phyloP scores from a whole-genome alignment of 37 sponge, comb jelly and placozoan genomes.

The Halichondria panicea region DNA sequence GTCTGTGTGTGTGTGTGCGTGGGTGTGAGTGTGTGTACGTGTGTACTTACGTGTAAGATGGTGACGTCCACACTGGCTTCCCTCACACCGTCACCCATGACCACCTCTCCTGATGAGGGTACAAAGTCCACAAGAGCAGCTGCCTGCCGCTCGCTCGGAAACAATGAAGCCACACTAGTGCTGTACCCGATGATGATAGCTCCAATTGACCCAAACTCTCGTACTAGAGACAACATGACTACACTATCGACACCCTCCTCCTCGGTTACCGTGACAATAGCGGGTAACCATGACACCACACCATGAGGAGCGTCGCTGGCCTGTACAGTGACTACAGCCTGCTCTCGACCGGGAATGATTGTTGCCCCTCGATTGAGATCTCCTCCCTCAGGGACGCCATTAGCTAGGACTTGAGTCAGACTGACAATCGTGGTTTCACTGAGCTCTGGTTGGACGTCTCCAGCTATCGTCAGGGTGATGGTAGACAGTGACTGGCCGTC shows the following conservation, averaged over 20 bases:
- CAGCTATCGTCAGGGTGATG: conserved; percentile 42
- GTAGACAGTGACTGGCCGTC: conserved; percentile 37
- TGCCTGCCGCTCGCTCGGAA: conserved; percentile 16
- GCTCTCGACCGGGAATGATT: conserved; percentile 23
- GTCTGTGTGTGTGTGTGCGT: no score
- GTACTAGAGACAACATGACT: conserved; percentile 57
- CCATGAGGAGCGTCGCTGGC: conserved; percentile 91
- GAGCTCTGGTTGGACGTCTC: conserved; percentile 76
- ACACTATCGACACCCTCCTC: conserved; percentile 35
- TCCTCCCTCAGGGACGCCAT: conserved; percentile 60
- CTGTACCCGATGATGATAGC: conserved; percentile 52
- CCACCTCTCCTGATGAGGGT: conserved; percentile 20
- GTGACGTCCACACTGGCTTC: conserved; percentile 44
- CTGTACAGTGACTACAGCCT: conserved; percentile 68
- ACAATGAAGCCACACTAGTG: conserved; percentile 7
- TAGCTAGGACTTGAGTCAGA: conserved; percentile 48
- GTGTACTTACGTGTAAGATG: conserved; percentile 57
- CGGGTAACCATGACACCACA: conserved; percentile 51
- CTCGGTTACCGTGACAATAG: conserved; percentile 29
- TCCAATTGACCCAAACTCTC: conserved; percentile 81
- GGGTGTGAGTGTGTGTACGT: background rate
- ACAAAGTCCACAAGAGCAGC: conserved; percentile 41
- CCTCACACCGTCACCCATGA: conserved; percentile 46
- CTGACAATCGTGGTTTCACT: conserved; percentile 61
- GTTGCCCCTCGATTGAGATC: conserved; percentile 63